Percentiles rank a stretch among this genome's conserved stretches.
Conservation (phyloP, 2,888 invertebrate species). For the Luperina testacea region DNA sequence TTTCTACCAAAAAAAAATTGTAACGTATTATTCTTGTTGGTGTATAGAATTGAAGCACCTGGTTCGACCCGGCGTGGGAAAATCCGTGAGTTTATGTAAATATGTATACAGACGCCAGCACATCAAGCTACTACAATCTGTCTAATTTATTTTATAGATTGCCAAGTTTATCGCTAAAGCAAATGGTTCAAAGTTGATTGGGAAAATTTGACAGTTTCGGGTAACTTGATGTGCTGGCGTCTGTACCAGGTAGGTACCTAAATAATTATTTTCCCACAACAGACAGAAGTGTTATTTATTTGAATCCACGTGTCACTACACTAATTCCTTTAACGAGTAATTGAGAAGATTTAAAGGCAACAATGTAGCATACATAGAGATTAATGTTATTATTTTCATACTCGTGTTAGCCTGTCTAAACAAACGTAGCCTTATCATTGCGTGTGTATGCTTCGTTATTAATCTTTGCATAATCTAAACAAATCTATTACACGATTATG, state of each 20-base stretch:
- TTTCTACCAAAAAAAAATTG: no score
- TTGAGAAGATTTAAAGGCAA: not conserved
- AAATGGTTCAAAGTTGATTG: no score
- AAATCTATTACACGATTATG: not conserved
- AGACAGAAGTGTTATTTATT: not conserved
- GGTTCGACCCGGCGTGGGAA: not conserved
- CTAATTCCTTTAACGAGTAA: not conserved
- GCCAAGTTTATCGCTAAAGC: no score
- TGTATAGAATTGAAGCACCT: not conserved
- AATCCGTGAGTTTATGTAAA: not conserved
- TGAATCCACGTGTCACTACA: not conserved
- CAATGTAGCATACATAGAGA: not conserved
- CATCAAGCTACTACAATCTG: no score
- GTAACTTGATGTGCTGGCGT: no score
- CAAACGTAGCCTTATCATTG: not conserved
- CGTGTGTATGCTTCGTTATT: not conserved
- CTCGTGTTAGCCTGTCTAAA: not conserved
- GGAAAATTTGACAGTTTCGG: no score
- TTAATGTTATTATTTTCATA: constrained; percentile 4
- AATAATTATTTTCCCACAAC: not conserved
- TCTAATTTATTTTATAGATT: no score
- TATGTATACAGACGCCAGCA: not conserved
- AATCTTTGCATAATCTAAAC: not conserved
- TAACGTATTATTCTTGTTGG: not conserved
- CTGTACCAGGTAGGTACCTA: not conserved